These are phyloP conservation scores for Tetragonisca angustula DNA, from an alignment of 2,888 invertebrate genomes.

Conservation along the genomic window DNA sequence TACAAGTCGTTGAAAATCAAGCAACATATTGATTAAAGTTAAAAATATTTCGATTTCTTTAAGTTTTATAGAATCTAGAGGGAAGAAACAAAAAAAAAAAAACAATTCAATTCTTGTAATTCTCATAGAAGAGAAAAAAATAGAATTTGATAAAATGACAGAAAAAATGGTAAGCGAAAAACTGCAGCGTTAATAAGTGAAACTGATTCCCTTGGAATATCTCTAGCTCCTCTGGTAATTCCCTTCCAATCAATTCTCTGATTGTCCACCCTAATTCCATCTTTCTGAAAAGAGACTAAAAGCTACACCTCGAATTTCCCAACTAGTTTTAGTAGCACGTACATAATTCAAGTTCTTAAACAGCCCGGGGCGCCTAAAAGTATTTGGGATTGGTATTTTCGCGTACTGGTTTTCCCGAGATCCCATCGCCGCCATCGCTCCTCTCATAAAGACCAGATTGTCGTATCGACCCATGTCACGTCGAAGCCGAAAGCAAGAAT, in stretches of 20 bases:
- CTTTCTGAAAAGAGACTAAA: fast-evolving
- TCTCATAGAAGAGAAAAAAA: neutral
- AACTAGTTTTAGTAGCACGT: fast-evolving
- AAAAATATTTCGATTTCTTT: neutral
- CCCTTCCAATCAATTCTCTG: too few relatives aligned
- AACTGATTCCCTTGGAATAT: too few relatives aligned
- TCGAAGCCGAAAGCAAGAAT: conserved; percentile 42
- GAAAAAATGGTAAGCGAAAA: neutral
- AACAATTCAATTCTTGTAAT: neutral
- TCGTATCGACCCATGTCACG: conserved; percentile 53
- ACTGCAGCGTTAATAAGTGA: neutral
- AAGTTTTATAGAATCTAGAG: neutral
- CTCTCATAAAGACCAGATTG: conserved; percentile 12
- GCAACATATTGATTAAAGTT: neutral
- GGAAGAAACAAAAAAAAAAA: too few relatives aligned
- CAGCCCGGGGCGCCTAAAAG: neutral
- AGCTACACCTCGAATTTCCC: neutral
- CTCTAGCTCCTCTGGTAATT: too few relatives aligned
- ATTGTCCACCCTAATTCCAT: neutral
- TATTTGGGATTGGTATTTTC: neutral
- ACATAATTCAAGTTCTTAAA: neutral
- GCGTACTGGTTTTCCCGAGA: neutral
- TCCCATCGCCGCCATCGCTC: conserved; percentile 22
- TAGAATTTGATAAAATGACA: neutral
- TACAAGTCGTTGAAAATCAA: too few relatives aligned